Evolutionary conservation across 2,113 vertebrate species (phyloP), one percentile per base, ranked within the genome.

Genomic region (Dendropsophus ebraccatus): DNA sequence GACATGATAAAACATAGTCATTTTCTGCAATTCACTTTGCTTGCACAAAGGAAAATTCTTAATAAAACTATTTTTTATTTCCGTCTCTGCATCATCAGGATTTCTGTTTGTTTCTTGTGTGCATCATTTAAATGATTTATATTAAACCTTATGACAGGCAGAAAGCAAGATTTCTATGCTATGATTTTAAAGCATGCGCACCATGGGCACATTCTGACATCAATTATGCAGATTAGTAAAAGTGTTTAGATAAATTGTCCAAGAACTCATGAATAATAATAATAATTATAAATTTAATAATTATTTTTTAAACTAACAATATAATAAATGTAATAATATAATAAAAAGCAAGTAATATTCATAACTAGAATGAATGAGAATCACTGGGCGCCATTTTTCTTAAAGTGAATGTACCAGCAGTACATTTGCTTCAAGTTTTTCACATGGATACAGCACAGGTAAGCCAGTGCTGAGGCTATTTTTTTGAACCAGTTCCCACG

Each of bases 1-100:
- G 87, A 94, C 94, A 95, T 96, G 97, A 99, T 96, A 94, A 96
- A 98, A 97, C 93, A 94, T 94, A 93, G 96, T 96, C 96, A 97
- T 98, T 97, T 96, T 95, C 95, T 95, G 94, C 92, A 92, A 96
- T 95, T 95, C 93, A 96, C 95, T 96, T 95, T 89, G 94, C 95
- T 96, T 95, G 95, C 96, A 96, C 94, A 96, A 96, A 92, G 95
- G 90, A 92, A 94, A 93, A 93, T 92, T 86, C 92, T 90, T 89
- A 93, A 90, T 92, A 92, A 93, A 90, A 89, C 90, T 90, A 90
- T 91, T 91, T 92, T 93, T 92, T 92, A 94, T 93, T 91, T 91
- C 17, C 80, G 85, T 70, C 90, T 90, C 95, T 91, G 92, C 88
- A 91, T 90, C 88, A 90, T 91, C 90, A 77, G 56, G 69, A 87